A percentile compares a stretch with the other conserved stretches of the same genome.
phyloP scores from a whole-genome alignment of 2,797 vertebrate genomes.

The Chloroceryle inda region DNA sequence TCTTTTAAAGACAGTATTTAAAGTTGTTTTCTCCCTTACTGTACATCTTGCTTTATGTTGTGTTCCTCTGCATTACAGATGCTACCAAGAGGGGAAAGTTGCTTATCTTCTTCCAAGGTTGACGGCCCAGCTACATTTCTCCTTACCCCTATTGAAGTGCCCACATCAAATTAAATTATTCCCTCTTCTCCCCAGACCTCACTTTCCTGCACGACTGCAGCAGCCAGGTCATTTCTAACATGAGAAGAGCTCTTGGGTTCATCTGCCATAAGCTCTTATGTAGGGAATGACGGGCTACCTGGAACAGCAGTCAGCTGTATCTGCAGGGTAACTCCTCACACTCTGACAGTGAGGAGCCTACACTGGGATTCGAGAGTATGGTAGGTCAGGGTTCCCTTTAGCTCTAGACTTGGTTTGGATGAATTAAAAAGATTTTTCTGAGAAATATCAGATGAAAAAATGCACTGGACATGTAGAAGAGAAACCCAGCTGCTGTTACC shows the following conservation, averaged over 20 bases:
- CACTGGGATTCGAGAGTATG: neutral
- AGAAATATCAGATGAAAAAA: neutral
- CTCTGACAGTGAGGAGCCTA: neutral
- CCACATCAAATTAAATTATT: neutral
- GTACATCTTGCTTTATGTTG: neutral
- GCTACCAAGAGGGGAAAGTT: neutral
- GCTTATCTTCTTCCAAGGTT: neutral
- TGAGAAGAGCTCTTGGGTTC: neutral
- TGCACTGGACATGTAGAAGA: accelerated
- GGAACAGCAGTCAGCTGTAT: accelerated
- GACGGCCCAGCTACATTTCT: neutral
- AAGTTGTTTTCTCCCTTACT: neutral
- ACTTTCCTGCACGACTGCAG: neutral
- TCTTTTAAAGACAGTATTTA: neutral
- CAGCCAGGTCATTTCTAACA: neutral
- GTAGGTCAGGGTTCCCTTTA: neutral
- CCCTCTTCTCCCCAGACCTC: accelerated
- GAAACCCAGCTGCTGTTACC: neutral
- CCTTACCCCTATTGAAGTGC: neutral
- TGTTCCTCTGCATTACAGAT: neutral
- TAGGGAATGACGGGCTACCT: neutral
- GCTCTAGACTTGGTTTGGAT: neutral
- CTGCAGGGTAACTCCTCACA: neutral
- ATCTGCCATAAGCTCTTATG: neutral
- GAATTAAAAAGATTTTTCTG: neutral